Percentiles rank a stretch among this genome's conserved stretches.
These are phyloP conservation scores for Muscicapa comitata DNA, from an alignment of 2,797 vertebrate species.

Conservation along the genomic window DNA sequence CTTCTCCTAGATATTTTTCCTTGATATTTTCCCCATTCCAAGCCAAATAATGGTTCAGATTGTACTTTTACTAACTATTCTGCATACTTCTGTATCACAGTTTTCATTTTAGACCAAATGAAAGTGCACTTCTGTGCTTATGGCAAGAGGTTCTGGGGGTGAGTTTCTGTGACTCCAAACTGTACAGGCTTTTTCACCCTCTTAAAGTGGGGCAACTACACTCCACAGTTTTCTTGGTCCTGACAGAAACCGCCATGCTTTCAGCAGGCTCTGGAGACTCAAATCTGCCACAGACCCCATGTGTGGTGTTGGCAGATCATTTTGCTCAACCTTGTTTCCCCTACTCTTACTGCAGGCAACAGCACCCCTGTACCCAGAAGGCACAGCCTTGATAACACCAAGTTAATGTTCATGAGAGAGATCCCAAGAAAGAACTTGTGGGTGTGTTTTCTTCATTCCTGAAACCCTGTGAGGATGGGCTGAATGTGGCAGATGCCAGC, in stretches of 20 bases:
- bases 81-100: not conserved
- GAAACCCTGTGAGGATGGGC: accelerated
- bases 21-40: not conserved
- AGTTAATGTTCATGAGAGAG: not conserved
- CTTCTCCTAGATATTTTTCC: not conserved
- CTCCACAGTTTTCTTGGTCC: not conserved
- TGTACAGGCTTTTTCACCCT: not conserved
- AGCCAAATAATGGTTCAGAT: not conserved
- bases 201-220: not conserved
- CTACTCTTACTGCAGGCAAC: not conserved
- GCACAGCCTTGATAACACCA: accelerated
- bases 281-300: not conserved
- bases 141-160: not conserved
- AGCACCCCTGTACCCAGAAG: not conserved
- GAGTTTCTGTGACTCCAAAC: not conserved
- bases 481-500: accelerated
- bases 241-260: not conserved
- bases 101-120: not conserved
- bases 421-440: not conserved
- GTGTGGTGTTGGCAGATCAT: not conserved
- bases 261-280: not conserved
- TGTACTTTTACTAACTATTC: not conserved
- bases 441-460: not conserved
- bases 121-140: not conserved
- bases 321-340: not conserved